Conservation (phyloP, 2,113 vertebrate species). For the Helogale parvula region DNA sequence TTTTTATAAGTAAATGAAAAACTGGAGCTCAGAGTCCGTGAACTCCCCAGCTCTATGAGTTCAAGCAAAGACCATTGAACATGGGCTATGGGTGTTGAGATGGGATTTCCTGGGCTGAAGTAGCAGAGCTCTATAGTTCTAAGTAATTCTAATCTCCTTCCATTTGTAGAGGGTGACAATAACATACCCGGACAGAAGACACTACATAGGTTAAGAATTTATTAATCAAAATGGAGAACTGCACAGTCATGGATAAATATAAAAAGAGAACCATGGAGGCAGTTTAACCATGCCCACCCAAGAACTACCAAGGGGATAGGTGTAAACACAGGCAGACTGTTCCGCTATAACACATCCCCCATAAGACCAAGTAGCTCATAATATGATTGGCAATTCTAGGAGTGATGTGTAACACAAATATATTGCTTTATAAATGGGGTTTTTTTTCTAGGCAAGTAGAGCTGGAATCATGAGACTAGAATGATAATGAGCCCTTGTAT, state of each 20-base stretch:
- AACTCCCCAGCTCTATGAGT: neutral
- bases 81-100: neutral
- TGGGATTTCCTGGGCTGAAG: neutral
- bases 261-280: neutral
- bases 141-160: neutral
- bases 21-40: neutral
- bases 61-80: neutral
- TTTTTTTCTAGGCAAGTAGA: neutral
- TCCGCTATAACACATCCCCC: neutral
- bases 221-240: neutral
- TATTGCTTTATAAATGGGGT: neutral
- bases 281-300: neutral
- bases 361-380: neutral
- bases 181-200: neutral
- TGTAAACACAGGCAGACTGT: neutral
- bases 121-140: neutral
- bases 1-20: neutral
- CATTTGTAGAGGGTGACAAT: neutral
- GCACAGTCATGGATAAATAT: neutral
- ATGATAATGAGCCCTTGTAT: neutral
- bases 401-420: neutral
- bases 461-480: neutral
- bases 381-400: neutral
- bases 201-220: neutral
- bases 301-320: neutral